Evolutionary conservation across 2,888 invertebrate genomes (phyloP), one percentile per base, ranked within the genome.

Genomic region (Leucania comma): DNA sequence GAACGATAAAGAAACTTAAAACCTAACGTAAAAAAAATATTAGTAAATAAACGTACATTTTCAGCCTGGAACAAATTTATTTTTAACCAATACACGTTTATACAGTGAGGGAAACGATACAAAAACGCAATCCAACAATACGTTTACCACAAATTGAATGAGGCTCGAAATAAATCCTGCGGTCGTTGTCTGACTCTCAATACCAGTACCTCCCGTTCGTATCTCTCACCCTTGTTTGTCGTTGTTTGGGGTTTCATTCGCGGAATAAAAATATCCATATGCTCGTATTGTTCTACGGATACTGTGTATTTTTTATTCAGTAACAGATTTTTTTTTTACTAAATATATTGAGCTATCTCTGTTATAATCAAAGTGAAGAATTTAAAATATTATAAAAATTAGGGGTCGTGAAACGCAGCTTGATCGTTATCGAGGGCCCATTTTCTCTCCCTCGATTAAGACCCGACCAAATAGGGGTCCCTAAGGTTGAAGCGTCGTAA

Each of bases 61-160:
- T 61, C 53, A 38, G 46, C 20, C 63, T 70, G 59, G 68, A 75
- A 70, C 76, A 82, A 85, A 88, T 87, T 83, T 83, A 83, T 84
- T 83, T 86, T 87, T 82, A 73, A 80, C 81, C 85, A 88, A 89
- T 51, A 87, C 88, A 88, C 85, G 83, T 91, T 90, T 88, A 84
- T 84, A 87, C 86, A 87, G 87, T 90, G 89, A 87, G 84, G 84
- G 87, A 88, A 48, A 86, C 87, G 87, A 89, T 90, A 93, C 89
- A 91, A 92, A 93, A 94, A 94, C 86, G 88, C 92, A 92, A 92
- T 93, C 91, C 89, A 90, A 93, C 94, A 94, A 94, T 94, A 94
- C 92, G 92, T 92, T 93, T 91, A 90, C 94, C 94, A 89, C 93
- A 95, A 95, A 95, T 94, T 95, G 94, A 94, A 95, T 95, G 92